A percentile compares a stretch with the other conserved stretches of the same genome.
Evolutionary conservation across 2,113 vertebrate genomes (phyloP).

Genomic region (Nyctereutes procyonoides): DNA sequence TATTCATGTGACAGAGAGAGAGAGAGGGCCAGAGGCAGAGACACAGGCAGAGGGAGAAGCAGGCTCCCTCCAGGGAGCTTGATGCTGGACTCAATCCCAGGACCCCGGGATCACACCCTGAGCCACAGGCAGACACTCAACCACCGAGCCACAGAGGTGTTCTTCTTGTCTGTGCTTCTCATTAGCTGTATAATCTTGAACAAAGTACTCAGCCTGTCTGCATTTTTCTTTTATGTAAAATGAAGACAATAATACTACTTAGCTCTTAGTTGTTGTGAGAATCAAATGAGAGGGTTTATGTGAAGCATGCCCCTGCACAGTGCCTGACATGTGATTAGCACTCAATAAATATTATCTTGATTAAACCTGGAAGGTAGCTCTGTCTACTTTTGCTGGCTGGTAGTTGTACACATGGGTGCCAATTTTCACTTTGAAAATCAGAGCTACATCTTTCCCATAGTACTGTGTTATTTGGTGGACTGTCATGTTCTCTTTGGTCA

Average conservation of each 20-base stretch:
- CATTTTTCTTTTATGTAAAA: not conserved
- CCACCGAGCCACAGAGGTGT: no score
- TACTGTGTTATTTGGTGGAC: constrained; percentile 12
- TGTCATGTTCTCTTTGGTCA: constrained; percentile 23
- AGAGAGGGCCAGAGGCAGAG: no score
- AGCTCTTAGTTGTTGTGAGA: not conserved
- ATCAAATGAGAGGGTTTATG: not conserved
- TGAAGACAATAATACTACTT: not conserved
- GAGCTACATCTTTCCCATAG: not conserved
- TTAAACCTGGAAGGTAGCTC: not conserved
- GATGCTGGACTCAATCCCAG: no score
- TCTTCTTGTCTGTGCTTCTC: constrained; percentile 5
- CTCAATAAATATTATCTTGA: not conserved
- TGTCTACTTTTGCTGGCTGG: not conserved
- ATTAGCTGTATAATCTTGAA: not conserved
- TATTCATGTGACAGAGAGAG: no score
- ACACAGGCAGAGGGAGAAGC: no score
- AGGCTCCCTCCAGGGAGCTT: no score
- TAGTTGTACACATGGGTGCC: not conserved
- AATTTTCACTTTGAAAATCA: constrained; percentile 28
- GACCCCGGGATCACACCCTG: no score
- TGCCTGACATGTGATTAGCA: not conserved
- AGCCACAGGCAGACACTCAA: no score
- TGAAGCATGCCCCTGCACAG: not conserved
- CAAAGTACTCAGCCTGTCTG: not conserved